A percentile compares a stretch with the other conserved stretches of the same genome.
Conservation (phyloP, 2,888 invertebrate species). For the Rhagonycha fulva region DNA sequence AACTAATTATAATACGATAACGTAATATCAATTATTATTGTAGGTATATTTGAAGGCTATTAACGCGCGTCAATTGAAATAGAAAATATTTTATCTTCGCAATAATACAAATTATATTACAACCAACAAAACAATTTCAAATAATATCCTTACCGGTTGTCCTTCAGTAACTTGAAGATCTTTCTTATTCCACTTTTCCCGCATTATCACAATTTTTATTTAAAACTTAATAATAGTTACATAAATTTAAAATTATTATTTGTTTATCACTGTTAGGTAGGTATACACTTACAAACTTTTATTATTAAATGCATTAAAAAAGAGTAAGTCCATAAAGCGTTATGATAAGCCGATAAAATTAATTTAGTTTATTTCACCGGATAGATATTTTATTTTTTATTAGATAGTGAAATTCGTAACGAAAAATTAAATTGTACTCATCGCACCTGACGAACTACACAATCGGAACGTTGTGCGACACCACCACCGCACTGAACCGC, state of each 20-base stretch:
- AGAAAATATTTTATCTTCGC: not conserved
- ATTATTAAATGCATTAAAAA: not conserved
- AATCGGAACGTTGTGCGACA: not conserved
- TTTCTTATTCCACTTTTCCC: slow-evolving; percentile 32
- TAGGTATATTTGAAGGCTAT: not conserved
- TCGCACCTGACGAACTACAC: not conserved
- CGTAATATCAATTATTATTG: not conserved
- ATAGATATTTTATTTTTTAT: not conserved
- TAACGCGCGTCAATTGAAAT: not conserved
- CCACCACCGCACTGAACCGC: not conserved
- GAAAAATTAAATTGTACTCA: not conserved
- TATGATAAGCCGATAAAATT: not conserved
- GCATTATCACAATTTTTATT: slow-evolving; percentile 17
- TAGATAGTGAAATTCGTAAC: not conserved
- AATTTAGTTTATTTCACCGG: not conserved
- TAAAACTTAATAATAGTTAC: not conserved
- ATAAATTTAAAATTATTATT: not conserved
- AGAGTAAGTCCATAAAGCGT: not conserved
- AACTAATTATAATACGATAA: not conserved
- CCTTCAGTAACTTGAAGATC: slow-evolving; percentile 22
- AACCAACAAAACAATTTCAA: slow-evolving; percentile 4
- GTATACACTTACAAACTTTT: not conserved
- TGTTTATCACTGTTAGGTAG: not conserved
- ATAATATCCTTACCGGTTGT: slow-evolving; percentile 24
- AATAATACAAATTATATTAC: not conserved